phyloP scores from a whole-genome alignment of 2,797 vertebrate genomes.

The Lagorchestes hirsutus region DNA sequence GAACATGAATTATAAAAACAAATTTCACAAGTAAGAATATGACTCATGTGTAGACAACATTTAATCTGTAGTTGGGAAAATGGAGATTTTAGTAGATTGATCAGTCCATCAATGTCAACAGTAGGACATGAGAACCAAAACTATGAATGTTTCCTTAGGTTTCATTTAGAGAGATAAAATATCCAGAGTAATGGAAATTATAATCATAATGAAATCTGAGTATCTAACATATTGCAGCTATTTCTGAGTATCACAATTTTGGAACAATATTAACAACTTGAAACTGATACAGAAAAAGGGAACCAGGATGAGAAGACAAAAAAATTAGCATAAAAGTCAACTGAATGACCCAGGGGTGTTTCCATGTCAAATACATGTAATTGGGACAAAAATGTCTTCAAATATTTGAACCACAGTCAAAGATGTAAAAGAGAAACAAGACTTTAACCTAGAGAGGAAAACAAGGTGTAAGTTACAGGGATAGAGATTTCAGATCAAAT shows the following conservation, averaged over 20 bases:
- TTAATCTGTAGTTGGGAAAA: no score
- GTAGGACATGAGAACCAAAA: no score
- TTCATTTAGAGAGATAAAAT: background rate
- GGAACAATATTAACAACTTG: background rate
- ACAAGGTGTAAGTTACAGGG: accelerated
- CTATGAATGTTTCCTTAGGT: no score
- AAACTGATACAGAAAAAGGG: background rate
- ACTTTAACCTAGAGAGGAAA: background rate
- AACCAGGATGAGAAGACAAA: background rate
- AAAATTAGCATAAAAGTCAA: background rate
- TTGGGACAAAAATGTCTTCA: background rate
- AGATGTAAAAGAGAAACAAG: background rate
- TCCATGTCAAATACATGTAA: background rate
- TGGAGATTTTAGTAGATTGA: no score
- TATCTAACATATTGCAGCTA: background rate
- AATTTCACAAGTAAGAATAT: no score
- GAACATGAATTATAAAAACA: no score
- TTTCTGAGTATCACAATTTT: background rate
- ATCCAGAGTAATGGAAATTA: background rate
- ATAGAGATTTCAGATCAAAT: background rate
- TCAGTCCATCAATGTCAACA: no score
- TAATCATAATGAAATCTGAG: background rate
- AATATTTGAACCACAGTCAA: background rate
- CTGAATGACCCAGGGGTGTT: background rate
- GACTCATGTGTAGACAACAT: no score